phyloP scores from a whole-genome alignment of 2,797 vertebrate genomes.

The Paguma larvata region DNA sequence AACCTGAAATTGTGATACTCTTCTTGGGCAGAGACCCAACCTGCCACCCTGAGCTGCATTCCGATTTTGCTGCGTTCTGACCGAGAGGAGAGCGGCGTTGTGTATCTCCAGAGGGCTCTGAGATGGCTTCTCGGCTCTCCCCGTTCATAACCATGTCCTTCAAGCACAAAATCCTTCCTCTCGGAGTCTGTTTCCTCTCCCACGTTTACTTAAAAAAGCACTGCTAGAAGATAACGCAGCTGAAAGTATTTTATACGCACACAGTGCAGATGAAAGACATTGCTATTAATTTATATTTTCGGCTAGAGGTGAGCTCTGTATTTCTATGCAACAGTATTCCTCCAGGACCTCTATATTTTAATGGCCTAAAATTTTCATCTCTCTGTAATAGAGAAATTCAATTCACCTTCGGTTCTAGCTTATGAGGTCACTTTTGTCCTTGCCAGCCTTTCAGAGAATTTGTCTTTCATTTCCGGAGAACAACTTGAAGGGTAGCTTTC shows the following conservation, averaged over 20 bases:
- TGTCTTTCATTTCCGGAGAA: constrained; percentile 33
- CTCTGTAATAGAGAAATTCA: background rate
- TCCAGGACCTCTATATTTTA: background rate
- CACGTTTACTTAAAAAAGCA: constrained; percentile 6
- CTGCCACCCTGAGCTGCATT: background rate
- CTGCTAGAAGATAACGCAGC: background rate
- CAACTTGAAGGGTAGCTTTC: background rate
- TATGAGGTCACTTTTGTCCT: background rate
- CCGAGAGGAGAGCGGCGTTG: background rate
- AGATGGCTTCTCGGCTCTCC: background rate
- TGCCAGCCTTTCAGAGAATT: background rate
- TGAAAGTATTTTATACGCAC: background rate
- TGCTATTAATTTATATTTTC: constrained; percentile 54
- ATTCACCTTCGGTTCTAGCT: background rate
- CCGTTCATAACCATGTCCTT: background rate
- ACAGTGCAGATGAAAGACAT: background rate
- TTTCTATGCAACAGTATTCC: background rate
- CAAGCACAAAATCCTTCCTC: background rate
- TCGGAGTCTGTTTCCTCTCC: background rate
- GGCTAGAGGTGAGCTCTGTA: background rate
- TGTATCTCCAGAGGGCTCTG: background rate
- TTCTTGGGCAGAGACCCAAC: background rate
- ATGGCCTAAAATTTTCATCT: background rate
- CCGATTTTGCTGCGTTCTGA: background rate
- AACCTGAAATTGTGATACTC: background rate